Percentiles rank a stretch among this genome's conserved stretches.
Conservation (phyloP, 2,888 invertebrate species). For the Microdon myrmicae region DNA sequence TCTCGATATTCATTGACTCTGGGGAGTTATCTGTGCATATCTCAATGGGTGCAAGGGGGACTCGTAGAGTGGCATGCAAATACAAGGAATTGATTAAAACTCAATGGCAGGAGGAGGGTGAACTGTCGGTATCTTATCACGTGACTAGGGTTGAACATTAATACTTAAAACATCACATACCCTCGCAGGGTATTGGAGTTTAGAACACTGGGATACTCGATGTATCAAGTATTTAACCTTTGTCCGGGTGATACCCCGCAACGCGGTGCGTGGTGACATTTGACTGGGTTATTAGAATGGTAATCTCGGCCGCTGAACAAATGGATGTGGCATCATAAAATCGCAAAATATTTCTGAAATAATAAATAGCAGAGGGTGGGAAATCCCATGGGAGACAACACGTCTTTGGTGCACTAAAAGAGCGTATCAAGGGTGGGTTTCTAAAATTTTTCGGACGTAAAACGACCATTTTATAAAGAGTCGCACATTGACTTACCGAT, state of each 20-base stretch:
- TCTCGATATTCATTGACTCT: slow-evolving; percentile 37
- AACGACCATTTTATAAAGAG: too few relatives aligned
- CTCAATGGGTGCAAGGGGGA: slow-evolving; percentile 7
- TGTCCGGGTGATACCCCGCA: slow-evolving; percentile 6
- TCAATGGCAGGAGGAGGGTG: slow-evolving; percentile 56
- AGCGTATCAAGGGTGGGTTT: too few relatives aligned
- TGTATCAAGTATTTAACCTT: slow-evolving; percentile 15
- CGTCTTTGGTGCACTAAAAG: background rate
- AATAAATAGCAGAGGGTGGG: slow-evolving; percentile 1
- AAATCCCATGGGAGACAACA: background rate
- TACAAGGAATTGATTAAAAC: slow-evolving; percentile 66
- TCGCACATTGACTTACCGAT: too few relatives aligned
- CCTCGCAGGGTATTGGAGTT: too few relatives aligned
- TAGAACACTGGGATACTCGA: too few relatives aligned
- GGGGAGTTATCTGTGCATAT: slow-evolving; percentile 13
- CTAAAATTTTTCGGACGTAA: too few relatives aligned
- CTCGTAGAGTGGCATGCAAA: slow-evolving; percentile 53
- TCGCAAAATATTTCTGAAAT: background rate
- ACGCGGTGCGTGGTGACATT: slow-evolving; percentile 28
- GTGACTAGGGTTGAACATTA: slow-evolving; percentile 12
- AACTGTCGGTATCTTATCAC: slow-evolving; percentile 10
- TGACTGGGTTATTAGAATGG: slow-evolving; percentile 26
- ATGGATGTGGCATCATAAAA: slow-evolving; percentile 19
- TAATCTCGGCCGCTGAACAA: slow-evolving; percentile 8
- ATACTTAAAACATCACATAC: slow-evolving; percentile 1